Percentiles rank a stretch among this genome's conserved stretches.
These are phyloP conservation scores for Nomada fucata DNA, from an alignment of 2,888 invertebrate genomes.

Conservation along the genomic window DNA sequence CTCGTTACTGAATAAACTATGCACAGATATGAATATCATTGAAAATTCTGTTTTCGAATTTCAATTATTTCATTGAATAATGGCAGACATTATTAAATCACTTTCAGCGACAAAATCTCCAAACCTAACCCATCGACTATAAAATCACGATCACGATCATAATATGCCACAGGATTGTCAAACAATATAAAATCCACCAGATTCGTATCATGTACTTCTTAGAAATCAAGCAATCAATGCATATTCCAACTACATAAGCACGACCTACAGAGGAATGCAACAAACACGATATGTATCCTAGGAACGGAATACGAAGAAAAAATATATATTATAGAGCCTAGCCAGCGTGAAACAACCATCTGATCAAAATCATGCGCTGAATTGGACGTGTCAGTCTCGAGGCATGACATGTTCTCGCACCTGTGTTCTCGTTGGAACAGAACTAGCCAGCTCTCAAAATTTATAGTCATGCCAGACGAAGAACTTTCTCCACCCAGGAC, in stretches of 20 bases:
- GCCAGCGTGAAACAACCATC: neutral
- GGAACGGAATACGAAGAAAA: no score
- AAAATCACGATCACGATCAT: conserved; percentile 5
- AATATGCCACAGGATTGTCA: neutral
- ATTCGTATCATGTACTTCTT: neutral
- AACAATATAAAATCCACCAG: conserved; percentile 9
- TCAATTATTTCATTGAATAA: neutral
- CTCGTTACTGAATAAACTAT: no score
- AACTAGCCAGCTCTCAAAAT: conserved; percentile 41
- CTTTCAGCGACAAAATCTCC: conserved; percentile 5
- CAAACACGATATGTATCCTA: no score
- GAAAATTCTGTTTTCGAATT: neutral
- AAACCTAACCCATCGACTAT: neutral
- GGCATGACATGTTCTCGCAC: conserved; percentile 31
- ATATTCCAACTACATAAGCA: neutral
- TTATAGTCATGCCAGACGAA: conserved; percentile 43
- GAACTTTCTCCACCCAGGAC: conserved; percentile 60
- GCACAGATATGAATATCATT: neutral
- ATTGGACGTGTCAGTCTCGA: conserved; percentile 3
- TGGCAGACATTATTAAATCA: neutral
- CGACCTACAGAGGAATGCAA: neutral
- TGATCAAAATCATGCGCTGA: conserved; percentile 29
- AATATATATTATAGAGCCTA: neutral
- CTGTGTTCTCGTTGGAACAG: conserved; percentile 39
- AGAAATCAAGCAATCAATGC: neutral